Base-by-base conservation (phyloP, 53 echinoderm and acorn worm species). In the Holothuria scabra region DNA sequence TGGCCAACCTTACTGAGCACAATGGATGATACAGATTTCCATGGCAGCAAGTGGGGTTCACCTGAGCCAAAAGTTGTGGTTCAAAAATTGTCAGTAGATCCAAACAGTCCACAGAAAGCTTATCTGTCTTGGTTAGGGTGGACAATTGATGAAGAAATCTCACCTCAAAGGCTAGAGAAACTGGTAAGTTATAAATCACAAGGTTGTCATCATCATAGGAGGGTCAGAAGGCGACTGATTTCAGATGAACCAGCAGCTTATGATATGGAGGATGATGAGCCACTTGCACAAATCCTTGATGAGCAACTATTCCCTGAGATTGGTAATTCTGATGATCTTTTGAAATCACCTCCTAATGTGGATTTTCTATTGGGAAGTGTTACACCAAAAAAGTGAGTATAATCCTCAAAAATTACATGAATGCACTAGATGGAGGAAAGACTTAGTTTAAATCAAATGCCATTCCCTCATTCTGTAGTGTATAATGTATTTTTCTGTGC, bases 241-340 rank as follows among this genome's bases (percentile, higher is more conserved):
- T 10, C 23, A 22, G 62, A 61, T 56, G 57, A 79, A 13, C 18
- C 21, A 22, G 13, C 38, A 38, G 28, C 32, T 10, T 19, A 59
- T 19, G 4, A 9, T 29, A 14, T 33, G 22, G 62, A 38, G 26
- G 65, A 81, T 21, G 44, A 63, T 21, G 65, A 61, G 25, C 82
- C 82, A 16, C 35, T 81, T 34, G 82, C 82, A 22, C 44, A 46
- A 46, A 28, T 46, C 19, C 65, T 81, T 19, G 82, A 81, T 63
- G 82, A 63, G 24, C 60, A 31, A 5, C 82, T 81, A 14, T 81
- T 81, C 29, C 82, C 82, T 9, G 82, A 81, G 41, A 81, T 81
- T 62, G 82, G 44, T 13, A 64, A 33, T 29, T 26, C 82, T 20
- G 78, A 78, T 57, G 28, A 46, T 0, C 26, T 78, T 12, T 32